These are phyloP conservation scores for Lepus oiostolus DNA, from an alignment of 2,797 vertebrate genomes.

Conservation along the genomic window DNA sequence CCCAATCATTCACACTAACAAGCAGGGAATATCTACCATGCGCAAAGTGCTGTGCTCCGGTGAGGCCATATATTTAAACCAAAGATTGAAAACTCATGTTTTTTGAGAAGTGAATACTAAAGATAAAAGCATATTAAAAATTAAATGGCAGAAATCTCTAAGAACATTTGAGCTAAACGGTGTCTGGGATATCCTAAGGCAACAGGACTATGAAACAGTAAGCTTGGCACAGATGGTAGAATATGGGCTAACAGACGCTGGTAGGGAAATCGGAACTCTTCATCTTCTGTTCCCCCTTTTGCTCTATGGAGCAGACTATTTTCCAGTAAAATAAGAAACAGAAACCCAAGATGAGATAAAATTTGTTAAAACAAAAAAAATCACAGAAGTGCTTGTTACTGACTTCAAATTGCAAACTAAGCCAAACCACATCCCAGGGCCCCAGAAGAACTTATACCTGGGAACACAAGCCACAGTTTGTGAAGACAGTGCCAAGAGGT, in stretches of 20 bases:
- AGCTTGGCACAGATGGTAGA: not conserved
- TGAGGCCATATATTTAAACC: not conserved
- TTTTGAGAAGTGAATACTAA: not conserved
- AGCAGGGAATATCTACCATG: rapidly evolving
- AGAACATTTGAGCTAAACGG: slow-evolving; percentile 17
- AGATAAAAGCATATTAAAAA: not conserved
- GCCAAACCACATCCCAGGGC: not conserved
- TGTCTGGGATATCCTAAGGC: slow-evolving; percentile 32
- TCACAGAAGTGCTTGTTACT: not conserved
- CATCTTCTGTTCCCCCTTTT: not conserved
- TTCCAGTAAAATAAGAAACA: slow-evolving; percentile 54
- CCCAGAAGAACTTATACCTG: not conserved
- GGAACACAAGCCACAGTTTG: not conserved
- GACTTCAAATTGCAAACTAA: not conserved
- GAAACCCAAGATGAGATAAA: not conserved
- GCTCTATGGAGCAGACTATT: not conserved
- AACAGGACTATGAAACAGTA: not conserved
- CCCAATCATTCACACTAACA: not conserved
- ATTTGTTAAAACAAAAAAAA: slow-evolving; percentile 24
- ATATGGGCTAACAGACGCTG: not conserved
- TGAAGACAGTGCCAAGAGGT: not conserved
- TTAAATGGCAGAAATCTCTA: not conserved
- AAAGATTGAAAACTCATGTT: not conserved
- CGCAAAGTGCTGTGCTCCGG: not conserved
- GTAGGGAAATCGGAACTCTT: not conserved